A percentile compares a stretch with the other conserved stretches of the same genome.
phyloP scores from a whole-genome alignment of 2,113 vertebrate species.

The Phrynosoma blainvillii region DNA sequence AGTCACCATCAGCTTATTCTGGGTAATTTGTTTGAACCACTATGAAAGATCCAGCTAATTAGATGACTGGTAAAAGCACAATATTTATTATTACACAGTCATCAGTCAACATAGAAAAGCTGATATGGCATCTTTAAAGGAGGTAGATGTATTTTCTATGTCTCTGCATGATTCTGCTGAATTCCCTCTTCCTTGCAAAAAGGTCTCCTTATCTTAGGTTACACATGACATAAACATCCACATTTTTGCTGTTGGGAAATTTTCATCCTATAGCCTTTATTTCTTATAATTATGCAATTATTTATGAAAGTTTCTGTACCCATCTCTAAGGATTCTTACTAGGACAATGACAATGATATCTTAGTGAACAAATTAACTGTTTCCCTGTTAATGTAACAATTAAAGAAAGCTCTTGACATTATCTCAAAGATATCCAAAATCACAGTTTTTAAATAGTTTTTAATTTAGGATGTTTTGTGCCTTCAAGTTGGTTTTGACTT shows the following conservation, averaged over 20 bases:
- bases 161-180: neutral
- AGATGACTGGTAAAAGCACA: neutral
- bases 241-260: neutral
- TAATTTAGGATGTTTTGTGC: neutral
- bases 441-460: neutral
- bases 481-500: too few relatives aligned
- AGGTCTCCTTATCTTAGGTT: neutral
- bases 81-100: neutral
- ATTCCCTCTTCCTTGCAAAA: neutral
- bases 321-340: neutral
- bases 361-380: neutral
- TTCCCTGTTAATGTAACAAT: neutral
- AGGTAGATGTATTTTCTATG: neutral
- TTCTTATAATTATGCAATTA: neutral
- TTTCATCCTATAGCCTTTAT: neutral
- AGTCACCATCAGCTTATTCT: neutral
- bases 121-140: neutral
- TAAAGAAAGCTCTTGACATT: neutral
- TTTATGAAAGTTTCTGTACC: neutral
- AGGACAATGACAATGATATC: neutral
- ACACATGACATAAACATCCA: neutral
- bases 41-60: neutral
- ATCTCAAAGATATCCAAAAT: neutral
- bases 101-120: neutral
- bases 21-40: neutral